Evolutionary conservation across 1,140 invertebrate genomes (phyloP).

Genomic region (silkworm (Bombyx mori)): DNA sequence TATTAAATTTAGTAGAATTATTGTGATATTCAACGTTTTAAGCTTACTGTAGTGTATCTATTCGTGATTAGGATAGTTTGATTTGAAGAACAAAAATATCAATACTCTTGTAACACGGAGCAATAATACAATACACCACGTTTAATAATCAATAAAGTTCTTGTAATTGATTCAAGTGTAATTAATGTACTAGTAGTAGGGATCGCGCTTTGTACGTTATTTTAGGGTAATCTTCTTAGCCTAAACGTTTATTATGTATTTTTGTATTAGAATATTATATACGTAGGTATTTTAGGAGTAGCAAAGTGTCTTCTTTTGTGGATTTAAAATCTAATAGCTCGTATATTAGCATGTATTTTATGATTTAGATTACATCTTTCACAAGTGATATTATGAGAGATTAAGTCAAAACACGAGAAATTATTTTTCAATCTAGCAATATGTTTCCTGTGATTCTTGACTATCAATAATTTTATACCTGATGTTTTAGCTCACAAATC

Average conservation of each 20-base stretch:
- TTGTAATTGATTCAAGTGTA: too few species aligned
- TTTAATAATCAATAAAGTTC: too few species aligned
- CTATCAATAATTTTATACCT: slow-evolving; percentile 62
- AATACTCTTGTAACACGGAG: too few species aligned
- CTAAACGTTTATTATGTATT: slow-evolving; percentile 23
- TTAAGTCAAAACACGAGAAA: too few species aligned
- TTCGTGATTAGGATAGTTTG: too few species aligned
- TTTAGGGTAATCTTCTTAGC: slow-evolving; percentile 23
- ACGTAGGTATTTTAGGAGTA: slow-evolving; percentile 5
- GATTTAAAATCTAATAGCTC: slow-evolving; percentile 2
- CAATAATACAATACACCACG: too few species aligned
- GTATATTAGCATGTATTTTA: slow-evolving; percentile 7
- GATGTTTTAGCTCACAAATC: slow-evolving; percentile 53
- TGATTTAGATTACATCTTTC: slow-evolving; percentile 23
- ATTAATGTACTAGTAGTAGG: slow-evolving; percentile 3
- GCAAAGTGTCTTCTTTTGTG: slow-evolving; percentile 1
- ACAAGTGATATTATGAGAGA: slow-evolving; percentile 35
- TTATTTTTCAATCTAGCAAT: slow-evolving; percentile 31
- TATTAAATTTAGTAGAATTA: slow-evolving; percentile 50
- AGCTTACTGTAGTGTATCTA: too few species aligned
- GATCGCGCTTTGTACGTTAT: slow-evolving; percentile 25
- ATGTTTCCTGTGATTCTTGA: slow-evolving; percentile 63
- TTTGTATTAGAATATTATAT: slow-evolving; percentile 17
- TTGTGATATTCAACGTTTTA: slow-evolving; percentile 57
- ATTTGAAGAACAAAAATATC: too few species aligned